Base-by-base conservation (phyloP, 2,797 vertebrate species). In the Eleutherodactylus coqui region DNA sequence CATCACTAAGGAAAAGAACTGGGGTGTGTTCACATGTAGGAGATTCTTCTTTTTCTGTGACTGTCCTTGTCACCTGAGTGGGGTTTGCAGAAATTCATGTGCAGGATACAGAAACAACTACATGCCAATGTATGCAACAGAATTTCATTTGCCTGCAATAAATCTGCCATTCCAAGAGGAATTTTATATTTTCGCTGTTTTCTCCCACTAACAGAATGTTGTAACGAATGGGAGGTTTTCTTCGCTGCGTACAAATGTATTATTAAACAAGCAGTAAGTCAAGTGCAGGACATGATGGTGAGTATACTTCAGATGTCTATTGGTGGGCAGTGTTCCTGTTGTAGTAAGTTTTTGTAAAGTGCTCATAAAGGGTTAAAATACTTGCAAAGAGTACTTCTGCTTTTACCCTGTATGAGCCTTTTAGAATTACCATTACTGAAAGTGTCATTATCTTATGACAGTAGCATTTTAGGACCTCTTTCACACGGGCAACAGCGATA, bases 191-290 rank as follows among this genome's bases (percentile, higher is more conserved):
- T 51, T 13, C 32, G 24, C 0, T 34, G 9, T 36, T 77, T 45
- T 70, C 36, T 58, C 17, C 70, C 70, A 45, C 7, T 60, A 76
- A 41, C 58, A 87, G 86, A 87, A 47, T 87, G 86, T 58, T 87
- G 86, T 53, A 53, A 29, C 0, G 29, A 47, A 5, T 87, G 86
- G 86, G 77, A 85, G 60, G 38, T 1, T 32, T 41, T 84, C 36
- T 45, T 16, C 27, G 29, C 1, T 27, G 34, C 77, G 14, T 75
- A 58, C 17, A 80, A 67, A 9, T 34, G 2, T 27, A 41, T 81
- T 24, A 58, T 87, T 24, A 53, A 21, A 21, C 7, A 36, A 24
- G 82, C 86, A 67, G 86, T 81, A 58, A 55, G 73, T 62, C 2
- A 49, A 45, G 75, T 87, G 27, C 79, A 83, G 38, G 73, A 78